Conservation (phyloP, 2,797 vertebrate species). For the Sarcoramphus papa region DNA sequence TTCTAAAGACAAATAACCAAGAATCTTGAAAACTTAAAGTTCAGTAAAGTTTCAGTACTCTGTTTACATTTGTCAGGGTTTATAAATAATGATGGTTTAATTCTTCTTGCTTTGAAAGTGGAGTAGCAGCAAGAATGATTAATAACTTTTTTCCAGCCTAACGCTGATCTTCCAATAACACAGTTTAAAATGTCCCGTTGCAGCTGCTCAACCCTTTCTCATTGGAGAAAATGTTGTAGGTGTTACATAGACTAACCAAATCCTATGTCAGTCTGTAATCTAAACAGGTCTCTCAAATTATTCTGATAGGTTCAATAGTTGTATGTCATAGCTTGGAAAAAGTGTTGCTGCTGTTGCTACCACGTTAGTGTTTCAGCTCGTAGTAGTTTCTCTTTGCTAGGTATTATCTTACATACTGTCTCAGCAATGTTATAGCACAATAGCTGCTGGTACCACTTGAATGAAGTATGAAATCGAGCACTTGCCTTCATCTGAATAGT, state of each 20-base stretch:
- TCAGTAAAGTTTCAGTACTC: background rate
- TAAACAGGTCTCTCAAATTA: background rate
- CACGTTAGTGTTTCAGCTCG: rapidly evolving
- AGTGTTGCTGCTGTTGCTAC: background rate
- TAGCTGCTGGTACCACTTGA: background rate
- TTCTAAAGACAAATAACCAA: slow-evolving; percentile 4
- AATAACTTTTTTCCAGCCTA: background rate
- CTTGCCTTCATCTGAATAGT: background rate
- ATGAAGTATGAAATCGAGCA: background rate
- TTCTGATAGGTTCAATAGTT: background rate
- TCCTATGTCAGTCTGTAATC: background rate
- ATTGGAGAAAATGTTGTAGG: background rate
- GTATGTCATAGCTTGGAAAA: background rate
- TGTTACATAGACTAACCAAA: background rate
- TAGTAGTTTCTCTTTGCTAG: background rate
- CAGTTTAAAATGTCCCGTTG: background rate
- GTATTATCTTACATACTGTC: background rate
- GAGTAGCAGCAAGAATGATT: background rate
- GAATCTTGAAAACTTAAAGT: background rate
- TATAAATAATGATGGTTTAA: background rate
- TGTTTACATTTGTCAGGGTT: background rate
- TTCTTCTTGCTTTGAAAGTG: background rate
- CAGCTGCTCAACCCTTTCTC: background rate
- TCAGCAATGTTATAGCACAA: background rate
- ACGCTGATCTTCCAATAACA: background rate